Percentiles rank a stretch among this genome's conserved stretches.
Conservation (phyloP, 2,888 invertebrate species). For the Spilarctia lutea region DNA sequence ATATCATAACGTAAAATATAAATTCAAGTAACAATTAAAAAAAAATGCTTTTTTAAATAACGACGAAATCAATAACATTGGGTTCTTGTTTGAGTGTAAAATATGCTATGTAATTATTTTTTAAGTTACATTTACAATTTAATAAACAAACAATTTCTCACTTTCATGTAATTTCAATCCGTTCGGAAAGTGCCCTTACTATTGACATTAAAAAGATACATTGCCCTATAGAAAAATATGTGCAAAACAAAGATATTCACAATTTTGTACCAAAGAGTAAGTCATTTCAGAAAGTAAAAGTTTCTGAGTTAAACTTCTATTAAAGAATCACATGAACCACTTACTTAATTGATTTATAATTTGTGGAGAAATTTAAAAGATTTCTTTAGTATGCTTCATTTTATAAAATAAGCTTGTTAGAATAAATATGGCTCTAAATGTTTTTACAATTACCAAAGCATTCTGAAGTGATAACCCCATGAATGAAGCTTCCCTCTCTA, state of each 20-base stretch:
- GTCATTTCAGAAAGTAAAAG: background rate
- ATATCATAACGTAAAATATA: background rate
- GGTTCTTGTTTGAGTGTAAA: background rate
- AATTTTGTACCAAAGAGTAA: constrained; percentile 9
- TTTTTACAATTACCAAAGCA: background rate
- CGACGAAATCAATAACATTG: background rate
- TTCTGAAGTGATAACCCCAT: background rate
- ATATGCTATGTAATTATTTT: background rate
- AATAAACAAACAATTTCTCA: background rate
- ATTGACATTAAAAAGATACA: constrained; percentile 5
- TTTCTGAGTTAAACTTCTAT: background rate
- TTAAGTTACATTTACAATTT: background rate
- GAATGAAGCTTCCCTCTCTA: background rate
- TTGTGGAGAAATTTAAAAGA: background rate
- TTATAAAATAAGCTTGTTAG: background rate
- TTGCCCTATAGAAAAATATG: constrained; percentile 15
- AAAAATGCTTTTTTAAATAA: background rate
- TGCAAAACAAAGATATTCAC: constrained; percentile 14
- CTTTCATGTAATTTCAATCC: background rate
- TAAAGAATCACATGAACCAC: background rate
- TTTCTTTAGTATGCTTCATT: too few relatives aligned
- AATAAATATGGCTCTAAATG: background rate
- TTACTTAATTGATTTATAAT: background rate
- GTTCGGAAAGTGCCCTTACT: constrained; percentile 1
- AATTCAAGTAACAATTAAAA: background rate